Evolutionary conservation across 2,113 vertebrate species (phyloP).

Genomic region (Ictalurus punctatus): DNA sequence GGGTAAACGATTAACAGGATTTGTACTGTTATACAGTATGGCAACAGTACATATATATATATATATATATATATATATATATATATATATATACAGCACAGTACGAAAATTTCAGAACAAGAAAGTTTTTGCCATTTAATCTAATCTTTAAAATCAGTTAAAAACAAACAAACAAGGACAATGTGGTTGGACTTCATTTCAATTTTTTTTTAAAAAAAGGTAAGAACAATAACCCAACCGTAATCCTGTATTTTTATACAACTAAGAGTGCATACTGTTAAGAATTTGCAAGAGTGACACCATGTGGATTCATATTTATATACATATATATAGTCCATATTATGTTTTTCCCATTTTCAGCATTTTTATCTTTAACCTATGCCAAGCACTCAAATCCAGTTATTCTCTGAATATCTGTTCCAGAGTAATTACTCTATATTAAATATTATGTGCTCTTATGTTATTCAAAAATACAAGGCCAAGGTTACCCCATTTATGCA

Average conservation of each 20-base stretch:
- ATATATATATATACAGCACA: not conserved
- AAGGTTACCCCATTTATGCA: not conserved
- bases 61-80: not conserved
- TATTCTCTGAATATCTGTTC: not conserved
- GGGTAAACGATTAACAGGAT: not conserved
- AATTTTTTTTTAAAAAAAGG: too few relatives aligned
- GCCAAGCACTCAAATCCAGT: not conserved
- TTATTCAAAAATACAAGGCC: not conserved
- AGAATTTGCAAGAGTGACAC: not conserved
- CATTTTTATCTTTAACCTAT: not conserved
- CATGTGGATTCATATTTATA: not conserved
- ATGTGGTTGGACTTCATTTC: not conserved
- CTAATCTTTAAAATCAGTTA: not conserved
- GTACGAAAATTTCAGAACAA: not conserved
- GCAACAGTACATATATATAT: not conserved
- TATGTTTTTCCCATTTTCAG: not conserved
- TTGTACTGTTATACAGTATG: not conserved
- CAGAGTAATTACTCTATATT: not conserved
- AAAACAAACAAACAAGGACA: not conserved
- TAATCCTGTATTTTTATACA: not conserved
- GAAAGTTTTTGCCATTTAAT: not conserved
- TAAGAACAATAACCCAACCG: not conserved
- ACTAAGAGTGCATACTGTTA: not conserved
- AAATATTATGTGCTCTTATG: not conserved
- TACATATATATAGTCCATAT: not conserved